Percentiles rank a stretch among this genome's conserved stretches.
Evolutionary conservation across 2,113 vertebrate genomes (phyloP).

Genomic region (Cyphomyrus plagiostoma): DNA sequence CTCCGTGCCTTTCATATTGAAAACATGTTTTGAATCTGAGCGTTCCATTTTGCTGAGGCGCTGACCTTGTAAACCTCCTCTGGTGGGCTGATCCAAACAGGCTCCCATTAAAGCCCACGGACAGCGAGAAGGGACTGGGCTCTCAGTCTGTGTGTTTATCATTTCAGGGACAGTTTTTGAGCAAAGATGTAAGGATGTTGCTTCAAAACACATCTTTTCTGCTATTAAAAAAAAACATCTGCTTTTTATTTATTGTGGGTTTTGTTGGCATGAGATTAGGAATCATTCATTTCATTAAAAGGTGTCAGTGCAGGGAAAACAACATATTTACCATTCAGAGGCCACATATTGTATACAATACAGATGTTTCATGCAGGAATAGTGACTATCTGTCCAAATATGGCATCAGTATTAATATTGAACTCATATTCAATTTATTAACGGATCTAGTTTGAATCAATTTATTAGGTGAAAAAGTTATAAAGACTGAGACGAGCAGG

Average conservation of each 20-base stretch:
- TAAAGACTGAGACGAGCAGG: not conserved
- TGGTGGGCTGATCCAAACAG: conserved; percentile 20
- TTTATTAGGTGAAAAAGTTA: not conserved
- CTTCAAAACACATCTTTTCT: not conserved
- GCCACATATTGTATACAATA: not conserved
- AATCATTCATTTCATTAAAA: not conserved
- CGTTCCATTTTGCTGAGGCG: not conserved
- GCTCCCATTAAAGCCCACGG: conserved; percentile 9
- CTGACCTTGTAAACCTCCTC: not conserved
- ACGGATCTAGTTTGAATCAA: not conserved
- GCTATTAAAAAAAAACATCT: not conserved
- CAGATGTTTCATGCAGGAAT: not conserved
- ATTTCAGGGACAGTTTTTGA: not conserved
- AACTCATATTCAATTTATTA: not conserved
- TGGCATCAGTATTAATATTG: not conserved
- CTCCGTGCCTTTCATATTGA: conserved; percentile 7
- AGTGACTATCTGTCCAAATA: not conserved
- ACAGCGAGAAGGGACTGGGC: not conserved
- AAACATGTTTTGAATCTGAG: not conserved
- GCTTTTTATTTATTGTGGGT: not conserved
- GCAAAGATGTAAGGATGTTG: not conserved
- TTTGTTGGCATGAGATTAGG: not conserved
- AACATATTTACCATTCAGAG: not conserved
- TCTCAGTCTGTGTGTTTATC: not conserved
- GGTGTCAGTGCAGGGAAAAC: not conserved